Evolutionary conservation across 1,140 invertebrate species (phyloP).

Genomic region (Diabrotica undecimpunctata): DNA sequence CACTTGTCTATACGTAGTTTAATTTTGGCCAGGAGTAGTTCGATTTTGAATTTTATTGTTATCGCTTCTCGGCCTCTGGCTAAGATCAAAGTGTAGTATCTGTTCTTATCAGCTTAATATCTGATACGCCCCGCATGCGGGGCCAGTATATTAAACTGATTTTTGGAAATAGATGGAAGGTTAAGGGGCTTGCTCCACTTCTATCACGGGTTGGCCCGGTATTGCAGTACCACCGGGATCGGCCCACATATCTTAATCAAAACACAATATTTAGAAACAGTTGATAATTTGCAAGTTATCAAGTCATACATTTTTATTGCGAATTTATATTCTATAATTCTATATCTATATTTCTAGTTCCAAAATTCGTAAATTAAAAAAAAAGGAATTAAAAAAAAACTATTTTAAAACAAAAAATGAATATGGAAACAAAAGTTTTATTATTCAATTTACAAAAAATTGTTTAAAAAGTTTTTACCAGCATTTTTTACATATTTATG

Average conservation of each 20-base stretch:
- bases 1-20: no score
- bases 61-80: constrained; percentile 10
- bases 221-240: constrained; percentile 10
- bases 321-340: no score
- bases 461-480: no score
- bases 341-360: no score
- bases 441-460: no score
- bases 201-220: constrained; percentile 1
- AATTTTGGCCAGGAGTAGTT: neutral
- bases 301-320: no score
- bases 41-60: neutral
- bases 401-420: no score
- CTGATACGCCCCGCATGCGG: constrained; percentile 24
- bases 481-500: no score
- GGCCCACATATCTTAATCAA: neutral
- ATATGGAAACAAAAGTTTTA: no score
- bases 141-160: constrained; percentile 23
- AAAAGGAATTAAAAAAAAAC: no score
- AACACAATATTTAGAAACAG: neutral
- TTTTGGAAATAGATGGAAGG: neutral
- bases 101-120: constrained; percentile 26
- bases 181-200: constrained; percentile 1
- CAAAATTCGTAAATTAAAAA: no score
- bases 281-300: no score
- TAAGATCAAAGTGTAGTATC: constrained; percentile 30